Evolutionary conservation across 2,113 vertebrate species (phyloP), one percentile per base, ranked within the genome.

Genomic region (Pygoscelis adeliae): DNA sequence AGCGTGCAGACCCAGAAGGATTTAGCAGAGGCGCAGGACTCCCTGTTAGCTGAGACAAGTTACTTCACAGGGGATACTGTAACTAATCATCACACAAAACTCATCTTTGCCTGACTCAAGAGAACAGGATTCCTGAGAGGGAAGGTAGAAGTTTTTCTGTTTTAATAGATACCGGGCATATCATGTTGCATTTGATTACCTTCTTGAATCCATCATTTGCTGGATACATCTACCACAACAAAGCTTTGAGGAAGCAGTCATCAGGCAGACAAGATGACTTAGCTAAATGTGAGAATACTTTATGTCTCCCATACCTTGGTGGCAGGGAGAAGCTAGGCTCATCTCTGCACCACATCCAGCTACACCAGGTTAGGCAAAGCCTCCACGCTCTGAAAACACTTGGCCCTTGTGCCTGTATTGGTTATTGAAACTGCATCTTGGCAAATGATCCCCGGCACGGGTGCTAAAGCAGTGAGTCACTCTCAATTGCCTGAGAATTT

Each of bases 161-260:
- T 61, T 85, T 67, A 93, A 82, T 25, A 91, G 66, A 71, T 47
- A 46, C 34, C 82, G 81, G 80, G 44, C 40, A 52, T 89, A 78
- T 71, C 69, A 50, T 40, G 58, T 87, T 92, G 74, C 88, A 86
- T 87, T 84, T 93, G 17, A 87, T 94, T 92, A 80, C 74, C 55
- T 79, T 81, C 69, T 50, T 47, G 79, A 83, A 96, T 63, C 47
- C 27, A 59, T 49, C 4, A 52, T 59, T 83, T 5, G 1, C 44
- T 87, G 79, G 85, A 67, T 89, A 71, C 29, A 93, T 62, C 55
- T 71, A 92, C 53, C 50, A 40, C 61, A 67, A 42, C 46, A 74
- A 79, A 87, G 62, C 62, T 87, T 42, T 44, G 52, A 95, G 93
- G 92, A 61, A 83, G 78, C 46, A 83, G 50, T 58, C 56, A 49